Base-by-base conservation (phyloP, 1,140 invertebrate species). In the Drosophila dunni region DNA sequence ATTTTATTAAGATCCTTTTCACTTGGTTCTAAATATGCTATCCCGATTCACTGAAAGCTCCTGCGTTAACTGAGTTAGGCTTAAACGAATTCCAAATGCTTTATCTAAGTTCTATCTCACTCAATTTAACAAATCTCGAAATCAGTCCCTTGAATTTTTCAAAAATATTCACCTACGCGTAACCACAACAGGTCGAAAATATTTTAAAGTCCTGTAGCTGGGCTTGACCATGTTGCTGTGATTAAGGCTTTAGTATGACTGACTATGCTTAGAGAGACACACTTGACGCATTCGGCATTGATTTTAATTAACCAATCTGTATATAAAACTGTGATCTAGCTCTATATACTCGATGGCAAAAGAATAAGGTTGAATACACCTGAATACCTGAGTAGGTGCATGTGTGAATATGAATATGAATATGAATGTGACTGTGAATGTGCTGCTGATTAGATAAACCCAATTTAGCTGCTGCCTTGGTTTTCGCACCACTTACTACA, bases 391-490 rank as follows among this genome's bases (percentile, higher is more conserved):
- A 29, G 6, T 29, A 29, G 24, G 24, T 29, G 24, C 3, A 29
- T 29, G 5, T 3, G 24, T 29, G 24, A 29, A 29, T 67, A 64
- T 61, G 53, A 33, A 24, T 64, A 58, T 51, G 51, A 40, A 40
- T 76, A 45, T 62, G 50, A 40, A 24, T 29, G 46, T 38, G 58
- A 5, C 33, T 50, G 71, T 79, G 50, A 60, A 48, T 67, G 61
- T 34, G 20, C 54, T 24, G 33, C 63, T 69, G 83, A 88, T 88
- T 63, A 88, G 83, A 88, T 88, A 88, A 89, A 58, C 38, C 20
- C 58, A 67, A 83, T 83, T 79, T 48, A 74, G 75, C 60, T 34
- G 66, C 75, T 71, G 68, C 60, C 66, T 83, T 80, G 71, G 76
- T 13, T 73, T 83, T 83, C 71, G 73, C 73, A 68, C 74, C 73